Percentiles rank a stretch among this genome's conserved stretches.
phyloP scores from a whole-genome alignment of 2,888 invertebrate species.

The Lasioglossum leucozonium region DNA sequence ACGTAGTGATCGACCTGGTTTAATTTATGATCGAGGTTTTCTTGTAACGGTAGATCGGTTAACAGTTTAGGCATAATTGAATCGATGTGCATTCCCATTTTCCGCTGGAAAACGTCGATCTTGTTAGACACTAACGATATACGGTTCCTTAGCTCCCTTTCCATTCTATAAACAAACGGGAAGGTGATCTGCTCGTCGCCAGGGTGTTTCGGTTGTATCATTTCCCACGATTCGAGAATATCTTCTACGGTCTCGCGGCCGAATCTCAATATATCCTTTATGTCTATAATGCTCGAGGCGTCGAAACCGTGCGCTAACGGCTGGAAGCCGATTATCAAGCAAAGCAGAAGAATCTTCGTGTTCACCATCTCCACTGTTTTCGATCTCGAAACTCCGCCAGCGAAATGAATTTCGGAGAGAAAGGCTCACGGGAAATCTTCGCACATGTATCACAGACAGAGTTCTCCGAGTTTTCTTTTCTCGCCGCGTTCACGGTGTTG shows the following conservation, averaged over 20 bases:
- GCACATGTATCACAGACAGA: constrained; percentile 21
- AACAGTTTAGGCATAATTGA: constrained; percentile 65
- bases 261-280: constrained; percentile 76
- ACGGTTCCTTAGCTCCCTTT: constrained; percentile 83
- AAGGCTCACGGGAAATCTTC: neutral
- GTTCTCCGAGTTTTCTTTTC: neutral
- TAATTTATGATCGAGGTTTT: constrained; percentile 87
- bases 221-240: constrained; percentile 74
- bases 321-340: constrained; percentile 16
- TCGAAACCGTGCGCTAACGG: constrained; percentile 12
- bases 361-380: constrained; percentile 24
- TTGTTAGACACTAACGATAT: constrained; percentile 73
- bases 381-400: neutral
- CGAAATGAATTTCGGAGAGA: neutral
- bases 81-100: constrained; percentile 64
- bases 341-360: constrained; percentile 23
- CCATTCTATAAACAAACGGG: constrained; percentile 87
- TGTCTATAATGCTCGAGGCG: constrained; percentile 68
- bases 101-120: constrained; percentile 74
- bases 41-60: constrained; percentile 84
- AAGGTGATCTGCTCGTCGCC: constrained; percentile 84
- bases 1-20: constrained; percentile 87
- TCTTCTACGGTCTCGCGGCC: constrained; percentile 71
- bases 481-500: neutral
- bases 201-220: constrained; percentile 55